Evolutionary conservation across 2,113 vertebrate genomes (phyloP).

Genomic region (Nyctereutes procyonoides): DNA sequence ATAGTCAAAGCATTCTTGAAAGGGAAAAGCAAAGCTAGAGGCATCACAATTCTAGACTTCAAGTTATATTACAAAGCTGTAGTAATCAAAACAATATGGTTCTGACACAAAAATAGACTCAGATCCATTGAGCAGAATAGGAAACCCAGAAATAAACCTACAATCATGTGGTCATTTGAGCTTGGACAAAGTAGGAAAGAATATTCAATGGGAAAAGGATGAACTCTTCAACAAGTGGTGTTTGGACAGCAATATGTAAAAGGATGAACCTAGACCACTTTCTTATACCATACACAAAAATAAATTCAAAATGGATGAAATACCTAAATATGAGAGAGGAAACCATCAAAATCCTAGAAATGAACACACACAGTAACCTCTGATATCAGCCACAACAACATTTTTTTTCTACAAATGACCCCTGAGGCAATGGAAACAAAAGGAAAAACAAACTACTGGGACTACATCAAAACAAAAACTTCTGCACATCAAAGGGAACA

Average conservation of each 20-base stretch:
- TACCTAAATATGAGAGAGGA: not conserved
- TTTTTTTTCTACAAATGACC: not conserved
- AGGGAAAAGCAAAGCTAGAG: not conserved
- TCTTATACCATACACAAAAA: not conserved
- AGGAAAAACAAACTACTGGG: not conserved
- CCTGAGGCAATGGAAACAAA: not conserved
- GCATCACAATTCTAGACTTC: not conserved
- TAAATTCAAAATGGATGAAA: not conserved
- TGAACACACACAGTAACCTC: not conserved
- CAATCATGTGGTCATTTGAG: not conserved
- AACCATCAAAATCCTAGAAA: not conserved
- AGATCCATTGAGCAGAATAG: not conserved
- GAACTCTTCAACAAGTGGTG: not conserved
- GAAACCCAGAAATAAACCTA: not conserved
- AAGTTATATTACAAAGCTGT: not conserved
- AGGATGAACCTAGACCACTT: not conserved
- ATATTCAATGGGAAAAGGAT: not conserved
- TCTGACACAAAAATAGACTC: not conserved
- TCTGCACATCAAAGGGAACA: not conserved
- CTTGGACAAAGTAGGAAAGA: not conserved
- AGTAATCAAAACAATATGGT: not conserved
- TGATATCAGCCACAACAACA: not conserved
- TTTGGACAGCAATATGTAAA: not conserved
- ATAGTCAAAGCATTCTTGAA: not conserved
- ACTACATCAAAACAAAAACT: not conserved